Conservation (phyloP, 2,113 vertebrate species). For the Rousettus leschenaultii region DNA sequence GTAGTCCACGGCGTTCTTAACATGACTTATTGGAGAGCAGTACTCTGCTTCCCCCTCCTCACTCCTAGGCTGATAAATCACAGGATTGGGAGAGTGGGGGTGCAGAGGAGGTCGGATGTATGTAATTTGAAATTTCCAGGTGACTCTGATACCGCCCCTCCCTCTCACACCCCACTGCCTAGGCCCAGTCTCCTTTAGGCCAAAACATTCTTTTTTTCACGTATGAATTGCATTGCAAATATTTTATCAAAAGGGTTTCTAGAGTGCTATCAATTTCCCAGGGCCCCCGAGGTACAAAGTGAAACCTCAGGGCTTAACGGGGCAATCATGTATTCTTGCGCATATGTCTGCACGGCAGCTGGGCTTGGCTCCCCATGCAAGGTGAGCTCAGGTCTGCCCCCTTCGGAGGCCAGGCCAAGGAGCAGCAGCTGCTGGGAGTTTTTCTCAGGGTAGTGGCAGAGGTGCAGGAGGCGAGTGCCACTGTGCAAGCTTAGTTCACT, state of each 20-base stretch:
- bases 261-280: neutral
- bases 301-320: neutral
- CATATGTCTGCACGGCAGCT: neutral
- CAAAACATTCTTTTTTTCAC: neutral
- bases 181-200: neutral
- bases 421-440: neutral
- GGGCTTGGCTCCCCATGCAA: neutral
- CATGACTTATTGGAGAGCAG: neutral
- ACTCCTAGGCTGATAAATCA: neutral
- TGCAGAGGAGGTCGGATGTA: neutral
- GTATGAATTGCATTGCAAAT: neutral
- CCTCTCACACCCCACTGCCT: neutral
- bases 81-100: neutral
- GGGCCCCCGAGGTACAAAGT: neutral
- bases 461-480: neutral
- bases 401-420: too few relatives aligned
- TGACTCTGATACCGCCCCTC: neutral
- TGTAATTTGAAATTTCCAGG: neutral
- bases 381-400: neutral
- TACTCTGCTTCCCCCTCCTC: neutral
- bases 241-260: neutral
- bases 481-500: too few relatives aligned
- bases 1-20: neutral
- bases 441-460: neutral
- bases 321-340: neutral